Evolutionary conservation across 2,888 invertebrate species (phyloP).

Genomic region (Flexamia atlantica): DNA sequence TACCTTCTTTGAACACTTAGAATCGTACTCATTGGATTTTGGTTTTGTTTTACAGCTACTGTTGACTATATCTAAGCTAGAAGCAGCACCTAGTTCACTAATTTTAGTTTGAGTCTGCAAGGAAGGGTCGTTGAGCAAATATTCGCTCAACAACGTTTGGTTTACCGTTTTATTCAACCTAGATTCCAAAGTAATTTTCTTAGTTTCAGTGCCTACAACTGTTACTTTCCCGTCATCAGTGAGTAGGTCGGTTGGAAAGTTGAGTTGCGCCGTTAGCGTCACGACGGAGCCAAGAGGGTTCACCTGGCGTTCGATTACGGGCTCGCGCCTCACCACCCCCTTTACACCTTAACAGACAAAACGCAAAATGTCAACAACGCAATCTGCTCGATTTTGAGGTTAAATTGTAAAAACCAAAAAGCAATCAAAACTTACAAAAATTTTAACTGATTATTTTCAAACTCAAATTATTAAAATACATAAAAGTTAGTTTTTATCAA

Average conservation of each 20-base stretch:
- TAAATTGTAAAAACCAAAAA: neutral
- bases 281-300: conserved; percentile 88
- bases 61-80: conserved; percentile 13
- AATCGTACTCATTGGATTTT: neutral
- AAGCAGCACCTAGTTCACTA: conserved; percentile 25
- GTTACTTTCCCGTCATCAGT: conserved; percentile 41
- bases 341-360: conserved; percentile 78
- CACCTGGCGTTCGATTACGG: conserved; percentile 83
- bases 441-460: neutral
- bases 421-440: neutral
- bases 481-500: neutral
- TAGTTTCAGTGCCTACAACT: conserved; percentile 48
- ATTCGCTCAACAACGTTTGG: conserved; percentile 6
- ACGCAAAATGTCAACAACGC: conserved; percentile 44
- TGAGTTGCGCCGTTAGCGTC: conserved; percentile 71
- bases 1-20: conserved; percentile 11
- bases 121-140: neutral
- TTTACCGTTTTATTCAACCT: conserved; percentile 37
- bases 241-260: conserved; percentile 52
- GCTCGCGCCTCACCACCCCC: conserved; percentile 76
- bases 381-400: neutral
- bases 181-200: conserved; percentile 49
- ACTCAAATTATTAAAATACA: neutral
- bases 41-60: conserved; percentile 43
- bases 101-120: neutral